phyloP scores from a whole-genome alignment of 1,140 invertebrate genomes.

The Elymnias hypermnestra region DNA sequence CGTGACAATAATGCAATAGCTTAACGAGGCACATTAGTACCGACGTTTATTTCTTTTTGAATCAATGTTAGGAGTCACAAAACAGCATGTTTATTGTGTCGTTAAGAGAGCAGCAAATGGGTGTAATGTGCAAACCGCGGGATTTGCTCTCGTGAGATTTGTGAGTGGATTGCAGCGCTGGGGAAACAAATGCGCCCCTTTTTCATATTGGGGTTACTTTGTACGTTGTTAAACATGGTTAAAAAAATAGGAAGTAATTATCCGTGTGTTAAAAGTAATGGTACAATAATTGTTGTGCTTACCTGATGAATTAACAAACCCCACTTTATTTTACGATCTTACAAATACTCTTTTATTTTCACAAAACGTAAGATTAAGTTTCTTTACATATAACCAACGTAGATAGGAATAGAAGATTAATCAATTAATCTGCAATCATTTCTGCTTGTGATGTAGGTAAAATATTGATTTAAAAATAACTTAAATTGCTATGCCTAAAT shows the following conservation, averaged over 20 bases:
- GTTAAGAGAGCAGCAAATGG: conserved; percentile 36
- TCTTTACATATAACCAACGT: no score
- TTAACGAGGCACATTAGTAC: background rate
- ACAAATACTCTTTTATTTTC: no score
- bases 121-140: conserved; percentile 37
- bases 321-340: no score
- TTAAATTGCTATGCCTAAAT: no score
- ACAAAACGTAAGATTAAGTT: no score
- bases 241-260: background rate
- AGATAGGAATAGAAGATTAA: no score
- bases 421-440: no score
- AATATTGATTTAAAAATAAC: no score
- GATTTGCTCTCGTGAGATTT: conserved; percentile 6
- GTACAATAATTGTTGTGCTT: no score
- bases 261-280: background rate
- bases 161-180: conserved; percentile 31
- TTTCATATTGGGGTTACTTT: conserved; percentile 3
- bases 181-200: conserved; percentile 5
- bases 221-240: background rate
- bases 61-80: conserved; percentile 7
- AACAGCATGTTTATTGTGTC: conserved; percentile 38
- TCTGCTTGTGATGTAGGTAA: no score
- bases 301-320: no score
- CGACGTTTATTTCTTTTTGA: conserved; percentile 8
- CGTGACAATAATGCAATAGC: conserved; percentile 1